Evolutionary conservation across 2,113 vertebrate species (phyloP), one percentile per base, ranked within the genome.

Genomic region (Vulpes lagopus): DNA sequence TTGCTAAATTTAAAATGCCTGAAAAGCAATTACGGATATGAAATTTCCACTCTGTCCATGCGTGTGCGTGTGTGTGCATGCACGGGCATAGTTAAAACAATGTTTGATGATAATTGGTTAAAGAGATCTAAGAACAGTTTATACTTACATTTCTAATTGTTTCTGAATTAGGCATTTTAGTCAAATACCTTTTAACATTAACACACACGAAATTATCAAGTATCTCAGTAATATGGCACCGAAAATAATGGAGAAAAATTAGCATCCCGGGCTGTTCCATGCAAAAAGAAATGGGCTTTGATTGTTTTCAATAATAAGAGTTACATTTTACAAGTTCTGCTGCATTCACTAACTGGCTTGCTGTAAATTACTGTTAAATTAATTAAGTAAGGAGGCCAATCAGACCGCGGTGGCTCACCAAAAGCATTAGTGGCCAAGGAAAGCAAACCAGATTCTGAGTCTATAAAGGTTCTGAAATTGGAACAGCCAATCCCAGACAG

Each of bases 121-220:
- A 19, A 73, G 38, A 59, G 57, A 59, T 59, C 20, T 67, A 78
- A 95, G 1, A n/a, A 15, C 12, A 62, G 57, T 65, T 57, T 27
- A 57, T 57, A 49, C 49, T 5, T 85, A 53, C 60, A 49, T 79
- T 59, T 69, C 35, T 64, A 55, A 11, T n/a, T 43, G 55, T 17
- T 90, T 65, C 43, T 64, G 5, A 74, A 57, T 76, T 64, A 84
- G n/a, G 20, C 25, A 59, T 62, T 67, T 78, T 43, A 49, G 16
- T 59, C 69, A 78, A 95, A 59, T 78, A 51, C 64, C 22, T 91
- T 85, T 67, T 38, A 84, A 59, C 80, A 59, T 83, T 38, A 83
- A 90, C 84, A 93, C 35, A 57, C 62, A 79, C 49, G 32, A 62
- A 25, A 96, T 85, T 3, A 97, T 53, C 35, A 74, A 95, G 55